Percentiles rank a stretch among this genome's conserved stretches.
These are phyloP conservation scores for Dromococcyx pavoninus DNA, from an alignment of 2,797 vertebrate genomes.

Conservation along the genomic window DNA sequence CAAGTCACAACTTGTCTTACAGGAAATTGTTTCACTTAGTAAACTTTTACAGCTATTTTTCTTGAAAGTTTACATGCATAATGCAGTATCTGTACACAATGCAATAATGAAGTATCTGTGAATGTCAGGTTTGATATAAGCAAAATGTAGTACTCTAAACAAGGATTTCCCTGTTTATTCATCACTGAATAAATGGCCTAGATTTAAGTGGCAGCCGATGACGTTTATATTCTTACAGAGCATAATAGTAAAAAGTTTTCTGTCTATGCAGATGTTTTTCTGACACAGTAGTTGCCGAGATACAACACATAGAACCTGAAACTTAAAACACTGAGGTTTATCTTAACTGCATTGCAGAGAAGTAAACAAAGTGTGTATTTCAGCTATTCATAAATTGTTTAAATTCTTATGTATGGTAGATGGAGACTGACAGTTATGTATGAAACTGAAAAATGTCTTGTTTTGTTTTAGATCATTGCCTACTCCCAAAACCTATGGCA, in stretches of 20 bases:
- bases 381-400: not conserved
- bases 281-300: not conserved
- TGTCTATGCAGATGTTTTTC: not conserved
- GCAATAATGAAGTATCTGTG: not conserved
- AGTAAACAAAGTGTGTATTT: not conserved
- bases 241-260: not conserved
- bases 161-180: not conserved
- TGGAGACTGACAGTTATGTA: not conserved
- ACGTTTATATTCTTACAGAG: not conserved
- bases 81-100: not conserved
- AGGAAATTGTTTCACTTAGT: not conserved
- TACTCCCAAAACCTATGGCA: constrained; percentile 86
- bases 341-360: not conserved
- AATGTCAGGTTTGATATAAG: not conserved
- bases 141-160: not conserved
- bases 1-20: not conserved
- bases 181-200: not conserved
- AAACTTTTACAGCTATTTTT: not conserved
- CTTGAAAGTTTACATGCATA: not conserved
- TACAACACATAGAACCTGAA: not conserved
- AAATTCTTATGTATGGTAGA: not conserved
- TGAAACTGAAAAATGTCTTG: constrained; percentile 22
- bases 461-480: constrained; percentile 87
- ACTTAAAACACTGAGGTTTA: not conserved
- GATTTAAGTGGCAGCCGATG: not conserved